These are phyloP conservation scores for Ceraclea dissimilis DNA, from an alignment of 2,888 invertebrate genomes.

Conservation along the genomic window DNA sequence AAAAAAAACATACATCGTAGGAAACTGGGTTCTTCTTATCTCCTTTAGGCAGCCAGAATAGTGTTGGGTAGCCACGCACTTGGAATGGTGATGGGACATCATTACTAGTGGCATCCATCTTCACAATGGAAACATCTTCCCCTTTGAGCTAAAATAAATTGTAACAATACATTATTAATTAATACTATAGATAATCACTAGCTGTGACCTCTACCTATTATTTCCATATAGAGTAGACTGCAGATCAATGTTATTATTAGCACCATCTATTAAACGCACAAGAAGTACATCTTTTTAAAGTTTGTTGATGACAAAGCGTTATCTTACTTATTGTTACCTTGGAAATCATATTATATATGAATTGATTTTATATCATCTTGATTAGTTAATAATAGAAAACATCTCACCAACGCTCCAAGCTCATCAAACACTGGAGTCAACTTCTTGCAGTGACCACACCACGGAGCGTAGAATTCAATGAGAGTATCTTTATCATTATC, in stretches of 20 bases:
- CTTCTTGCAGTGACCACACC: constrained; percentile 99
- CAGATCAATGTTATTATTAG: no score
- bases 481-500: constrained; percentile 89
- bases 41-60: constrained; percentile 91
- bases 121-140: constrained; percentile 87
- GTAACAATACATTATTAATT: no score
- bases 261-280: no score
- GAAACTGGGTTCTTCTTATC: constrained; percentile 66
- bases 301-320: no score
- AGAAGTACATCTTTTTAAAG: no score
- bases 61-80: constrained; percentile 95
- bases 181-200: constrained; percentile 17
- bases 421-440: constrained; percentile 91
- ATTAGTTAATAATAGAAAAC: no score
- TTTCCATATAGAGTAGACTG: no score
- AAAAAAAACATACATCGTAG: constrained; percentile 69
- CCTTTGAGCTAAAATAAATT: constrained; percentile 55
- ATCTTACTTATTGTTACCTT: no score
- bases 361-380: no score
- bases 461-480: constrained; percentile 98
- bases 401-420: constrained; percentile 78
- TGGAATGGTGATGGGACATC: constrained; percentile 89
- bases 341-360: no score
- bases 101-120: constrained; percentile 98
- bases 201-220: no score